Evolutionary conservation across 2,113 vertebrate species (phyloP), one percentile per base, ranked within the genome.

Genomic region (Trogon surrucura): DNA sequence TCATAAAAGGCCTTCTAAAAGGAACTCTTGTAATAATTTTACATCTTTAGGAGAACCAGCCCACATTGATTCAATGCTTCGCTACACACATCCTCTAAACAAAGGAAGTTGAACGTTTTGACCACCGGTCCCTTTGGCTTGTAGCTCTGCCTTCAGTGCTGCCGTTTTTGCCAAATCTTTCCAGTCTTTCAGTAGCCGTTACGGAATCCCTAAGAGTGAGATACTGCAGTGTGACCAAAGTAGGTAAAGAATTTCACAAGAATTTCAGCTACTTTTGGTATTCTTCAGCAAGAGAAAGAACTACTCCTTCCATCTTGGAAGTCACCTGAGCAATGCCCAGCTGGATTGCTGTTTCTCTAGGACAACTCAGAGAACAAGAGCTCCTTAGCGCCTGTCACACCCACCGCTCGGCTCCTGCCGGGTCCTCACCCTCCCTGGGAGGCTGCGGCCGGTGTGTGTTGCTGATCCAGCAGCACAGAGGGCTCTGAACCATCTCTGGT

Each of bases 381-480:
- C 22, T 65, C 18, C 58, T 20, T 2, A 13, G 8, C 44, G 44
- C 30, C 4, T 5, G 27, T 19, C 47, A 8, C 6, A 6, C 3
- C 11, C 0, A 2, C 4, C 1, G 45, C 44, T 21, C 23, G 17
- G 47, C 60, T 58, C 29, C 27, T 17, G 13, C 29, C 1, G 2
- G 17, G 27, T 34, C 5, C 27, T 21, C 15, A 4, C 45, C 23
- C 13, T 48, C 47, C 25, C 48, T 6, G 7, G 34, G 41, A 50
- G 10, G 38, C 60, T 22, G 48, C 21, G 26, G 58, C 29, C 16
- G 26, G 14, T 2, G 3, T 16, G 36, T 12, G 1, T 8, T 26
- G 9, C 29, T 11, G 36, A 51, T 7, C 13, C 30, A 7, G 23
- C 3, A 2, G 5, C 18, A 41, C 22, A 6, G 45, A 8, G 16